Evolutionary conservation across 2,888 invertebrate species (phyloP).

Genomic region (Orthonevra nobilis): DNA sequence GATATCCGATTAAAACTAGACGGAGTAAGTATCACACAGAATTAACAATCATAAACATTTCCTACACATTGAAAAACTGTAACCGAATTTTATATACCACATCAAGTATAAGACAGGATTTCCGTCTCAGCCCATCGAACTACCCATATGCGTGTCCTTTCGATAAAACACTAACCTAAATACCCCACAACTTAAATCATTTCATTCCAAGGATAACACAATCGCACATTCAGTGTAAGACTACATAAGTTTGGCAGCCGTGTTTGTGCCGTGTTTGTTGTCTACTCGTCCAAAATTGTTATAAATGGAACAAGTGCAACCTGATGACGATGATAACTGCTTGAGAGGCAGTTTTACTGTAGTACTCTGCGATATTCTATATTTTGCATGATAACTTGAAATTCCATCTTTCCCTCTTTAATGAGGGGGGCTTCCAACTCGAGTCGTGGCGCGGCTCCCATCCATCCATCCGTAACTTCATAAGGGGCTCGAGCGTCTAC

Average conservation of each 20-base stretch:
- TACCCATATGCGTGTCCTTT: slow-evolving; percentile 25
- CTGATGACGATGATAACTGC: slow-evolving; percentile 58
- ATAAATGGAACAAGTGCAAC: slow-evolving; percentile 62
- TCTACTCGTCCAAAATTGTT: slow-evolving; percentile 51
- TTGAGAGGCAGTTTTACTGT: slow-evolving; percentile 29
- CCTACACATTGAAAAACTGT: no score
- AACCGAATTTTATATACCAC: no score
- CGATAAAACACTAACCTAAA: background rate
- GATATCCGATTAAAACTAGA: slow-evolving; percentile 93
- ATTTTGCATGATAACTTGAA: slow-evolving; percentile 59
- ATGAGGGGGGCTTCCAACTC: slow-evolving; percentile 4
- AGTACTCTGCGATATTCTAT: slow-evolving; percentile 38
- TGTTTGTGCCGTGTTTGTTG: slow-evolving; percentile 64
- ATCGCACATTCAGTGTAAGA: slow-evolving; percentile 24
- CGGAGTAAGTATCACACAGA: slow-evolving; percentile 85
- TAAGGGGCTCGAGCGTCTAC: slow-evolving; percentile 18
- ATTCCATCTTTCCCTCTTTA: slow-evolving; percentile 16
- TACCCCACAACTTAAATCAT: no score
- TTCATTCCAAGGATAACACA: slow-evolving; percentile 25
- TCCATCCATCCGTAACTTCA: background rate
- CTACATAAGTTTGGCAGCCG: slow-evolving; percentile 51
- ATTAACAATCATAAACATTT: slow-evolving; percentile 18
- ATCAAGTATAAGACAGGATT: no score
- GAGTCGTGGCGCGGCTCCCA: background rate
- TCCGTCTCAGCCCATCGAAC: no score